Base-by-base conservation (phyloP, 1,140 invertebrate species). In the Euschistus heros region DNA sequence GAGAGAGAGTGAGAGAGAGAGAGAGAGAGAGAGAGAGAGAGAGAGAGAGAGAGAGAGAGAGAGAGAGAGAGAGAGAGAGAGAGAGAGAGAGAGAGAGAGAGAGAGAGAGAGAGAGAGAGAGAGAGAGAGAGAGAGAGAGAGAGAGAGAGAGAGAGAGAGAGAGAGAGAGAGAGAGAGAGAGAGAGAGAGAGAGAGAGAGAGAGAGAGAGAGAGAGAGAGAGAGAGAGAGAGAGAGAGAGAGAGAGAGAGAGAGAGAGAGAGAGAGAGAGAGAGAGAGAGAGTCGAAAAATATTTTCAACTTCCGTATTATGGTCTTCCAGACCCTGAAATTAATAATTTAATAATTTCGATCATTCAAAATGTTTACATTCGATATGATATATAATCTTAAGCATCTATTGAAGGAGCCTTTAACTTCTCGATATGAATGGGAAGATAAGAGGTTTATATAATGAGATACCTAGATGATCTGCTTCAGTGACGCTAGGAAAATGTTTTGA, bases 61-160 rank as follows among this genome's bases (percentile, higher is more conserved):
- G 52, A 55, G 18, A 55, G 52, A 55, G 52, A 55, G 52, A 13
- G 52, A 13, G 52, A 13, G 52, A 13, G 52, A 55, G 52, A 55
- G 52, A 55, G 52, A 55, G 52, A 13, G 52, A 55, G 52, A 18
- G 52, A 18, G 52, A 55, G 18, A 13, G 52, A 55, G 52, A 55
- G 10, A 55, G 52, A 55, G 52, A 55, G 52, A 55, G 52, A 55
- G 52, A 55, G 52, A 55, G 52, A 55, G 52, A 55, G 52, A 55
- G 52, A 55, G 52, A 55, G 18, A 13, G 52, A 55, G 52, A 55
- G 22, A 8, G 42, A 10, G 42, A 10, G 42, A 44, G 42, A 44
- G 42, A 44, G 42, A 44, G 42, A 44, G 42, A 10, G 42, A 44
- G 42, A 17, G 42, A 17, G 42, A 44, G 42, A 44, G 42, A 44